phyloP scores from a whole-genome alignment of 23 tunicate genomes.

The Clavelina lepadiformis region DNA sequence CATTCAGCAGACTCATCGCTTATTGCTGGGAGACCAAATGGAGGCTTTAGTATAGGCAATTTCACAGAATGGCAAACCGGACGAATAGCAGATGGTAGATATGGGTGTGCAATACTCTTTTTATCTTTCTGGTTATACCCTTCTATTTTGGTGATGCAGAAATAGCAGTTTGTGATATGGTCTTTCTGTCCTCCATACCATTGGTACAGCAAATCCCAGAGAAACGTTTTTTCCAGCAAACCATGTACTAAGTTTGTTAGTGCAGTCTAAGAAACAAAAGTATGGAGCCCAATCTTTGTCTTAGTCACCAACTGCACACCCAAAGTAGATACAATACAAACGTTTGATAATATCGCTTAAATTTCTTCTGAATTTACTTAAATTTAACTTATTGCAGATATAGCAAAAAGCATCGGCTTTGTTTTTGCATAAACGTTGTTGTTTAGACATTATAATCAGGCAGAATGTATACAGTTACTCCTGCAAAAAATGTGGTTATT shows the following conservation, averaged over 20 bases:
- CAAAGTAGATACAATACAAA: constrained; percentile 8
- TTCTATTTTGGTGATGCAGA: constrained; percentile 16
- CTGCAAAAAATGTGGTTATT: constrained; percentile 3
- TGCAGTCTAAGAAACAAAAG: constrained; percentile 7
- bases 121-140: constrained; percentile 3
- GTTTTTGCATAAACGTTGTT: constrained; percentile 8
- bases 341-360: constrained; percentile 3
- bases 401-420: constrained; percentile 6
- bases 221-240: constrained; percentile 13
- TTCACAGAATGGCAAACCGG: constrained; percentile 7
- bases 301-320: constrained; percentile 1
- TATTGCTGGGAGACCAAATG: constrained; percentile 9
- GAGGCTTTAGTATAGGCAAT: constrained; percentile 4
- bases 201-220: constrained; percentile 17
- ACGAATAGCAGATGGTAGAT: constrained; percentile 6
- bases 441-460: constrained; percentile 10
- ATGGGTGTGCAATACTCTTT: constrained; percentile 7
- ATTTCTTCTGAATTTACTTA: constrained; percentile 10
- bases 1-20: constrained; percentile 17
- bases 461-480: constrained; percentile 5
- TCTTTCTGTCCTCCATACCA: constrained; percentile 25
- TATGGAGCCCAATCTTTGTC: constrained; percentile 23
- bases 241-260: constrained; percentile 9
- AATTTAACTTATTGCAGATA: constrained; percentile 7
- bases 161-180: constrained; percentile 22